Conservation (phyloP, 2,113 vertebrate genomes). For the Isichthys henryi region DNA sequence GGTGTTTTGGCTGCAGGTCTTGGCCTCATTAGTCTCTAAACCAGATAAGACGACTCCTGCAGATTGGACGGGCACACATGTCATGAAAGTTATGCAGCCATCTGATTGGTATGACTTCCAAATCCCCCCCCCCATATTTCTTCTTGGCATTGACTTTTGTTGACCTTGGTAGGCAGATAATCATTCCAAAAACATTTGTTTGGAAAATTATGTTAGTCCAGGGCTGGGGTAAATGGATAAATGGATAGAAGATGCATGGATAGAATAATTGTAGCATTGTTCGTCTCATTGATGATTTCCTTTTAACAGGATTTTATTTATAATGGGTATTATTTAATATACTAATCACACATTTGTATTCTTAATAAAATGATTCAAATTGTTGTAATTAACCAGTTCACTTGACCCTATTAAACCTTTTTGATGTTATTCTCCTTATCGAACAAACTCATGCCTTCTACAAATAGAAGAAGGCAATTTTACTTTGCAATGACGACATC, state of each 20-base stretch:
- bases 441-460: not conserved
- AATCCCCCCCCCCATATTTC: not conserved
- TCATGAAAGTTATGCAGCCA: not conserved
- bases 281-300: not conserved
- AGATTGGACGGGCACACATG: not conserved
- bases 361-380: not conserved
- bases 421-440: not conserved
- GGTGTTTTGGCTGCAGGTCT: not conserved
- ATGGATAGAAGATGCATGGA: not conserved
- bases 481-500: not conserved
- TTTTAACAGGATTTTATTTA: not conserved
- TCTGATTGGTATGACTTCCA: not conserved
- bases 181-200: not conserved
- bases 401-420: not conserved
- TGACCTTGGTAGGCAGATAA: not conserved
- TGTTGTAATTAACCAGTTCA: not conserved
- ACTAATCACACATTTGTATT: not conserved
- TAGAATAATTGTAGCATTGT: not conserved
- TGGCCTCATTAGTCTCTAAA: not conserved
- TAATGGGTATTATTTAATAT: not conserved
- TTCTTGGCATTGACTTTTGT: not conserved
- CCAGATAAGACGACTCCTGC: not conserved
- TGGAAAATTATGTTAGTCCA: not conserved
- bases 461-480: not conserved
- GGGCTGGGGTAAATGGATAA: not conserved